Evolutionary conservation across 2,797 vertebrate genomes (phyloP).

Genomic region (Carcharodon carcharias): DNA sequence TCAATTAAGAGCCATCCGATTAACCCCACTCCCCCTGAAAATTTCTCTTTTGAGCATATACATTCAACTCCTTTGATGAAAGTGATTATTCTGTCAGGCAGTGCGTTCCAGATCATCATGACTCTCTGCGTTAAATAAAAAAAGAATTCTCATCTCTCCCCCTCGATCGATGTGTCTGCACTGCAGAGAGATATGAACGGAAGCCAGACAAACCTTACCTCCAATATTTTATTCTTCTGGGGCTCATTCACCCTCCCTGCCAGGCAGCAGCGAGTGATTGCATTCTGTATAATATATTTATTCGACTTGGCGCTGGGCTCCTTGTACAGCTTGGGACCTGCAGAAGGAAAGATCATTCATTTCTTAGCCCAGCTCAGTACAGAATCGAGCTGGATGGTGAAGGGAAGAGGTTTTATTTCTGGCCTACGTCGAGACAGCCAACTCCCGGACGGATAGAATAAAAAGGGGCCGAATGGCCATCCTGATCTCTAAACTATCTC

Average conservation of each 20-base stretch:
- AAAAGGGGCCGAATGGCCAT: neutral
- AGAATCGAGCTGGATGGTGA: neutral
- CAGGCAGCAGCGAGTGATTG: conserved; percentile 84
- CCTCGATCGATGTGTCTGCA: neutral
- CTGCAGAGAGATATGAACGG: neutral
- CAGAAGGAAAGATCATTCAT: neutral
- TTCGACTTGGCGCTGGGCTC: conserved; percentile 94
- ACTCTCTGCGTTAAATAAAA: neutral
- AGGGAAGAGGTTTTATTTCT: neutral
- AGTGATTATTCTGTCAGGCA: neutral
- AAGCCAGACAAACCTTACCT: conserved; percentile 56
- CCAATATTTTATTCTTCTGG: conserved; percentile 86
- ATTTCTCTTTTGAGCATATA: neutral
- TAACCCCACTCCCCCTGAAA: no score
- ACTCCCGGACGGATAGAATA: neutral
- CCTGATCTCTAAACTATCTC: neutral
- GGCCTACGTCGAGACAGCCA: neutral
- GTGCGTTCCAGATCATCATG: neutral
- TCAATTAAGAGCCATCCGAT: neutral
- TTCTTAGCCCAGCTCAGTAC: neutral
- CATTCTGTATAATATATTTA: conserved; percentile 91
- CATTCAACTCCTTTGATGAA: neutral
- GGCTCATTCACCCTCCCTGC: conserved; percentile 88
- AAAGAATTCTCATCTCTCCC: neutral
- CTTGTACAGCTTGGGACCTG: conserved; percentile 86